Evolutionary conservation across 2,888 invertebrate genomes (phyloP), one percentile per base, ranked within the genome.

Genomic region (Latrodectus hesperus): DNA sequence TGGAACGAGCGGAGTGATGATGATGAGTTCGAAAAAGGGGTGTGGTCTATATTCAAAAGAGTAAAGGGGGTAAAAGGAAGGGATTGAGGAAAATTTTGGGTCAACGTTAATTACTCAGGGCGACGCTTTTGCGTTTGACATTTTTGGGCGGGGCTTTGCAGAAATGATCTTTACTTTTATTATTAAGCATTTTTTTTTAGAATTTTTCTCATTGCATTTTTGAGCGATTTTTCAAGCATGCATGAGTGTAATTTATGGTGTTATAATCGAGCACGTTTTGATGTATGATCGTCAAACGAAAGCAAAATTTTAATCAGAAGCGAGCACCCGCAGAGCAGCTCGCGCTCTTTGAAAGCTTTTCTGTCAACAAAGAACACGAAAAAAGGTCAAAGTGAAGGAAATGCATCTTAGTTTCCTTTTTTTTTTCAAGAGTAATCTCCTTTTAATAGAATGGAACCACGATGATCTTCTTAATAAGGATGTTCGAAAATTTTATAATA

Each of bases 21-120:
- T 87, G 86, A 79, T 87, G 76, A 72, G 81, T 77, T 87, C 81
- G 53, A 81, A 81, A 72, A 81, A 72, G 86, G 86, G 86, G 85
- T 87, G 86, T 87, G 86, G 81, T 82, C 77, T 77, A 77, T 87
- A 82, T 87, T 87, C 81, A 81, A 81, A 81, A 81, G 76, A 81
- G 72, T 53, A 22, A 72, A 60, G 72, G 71, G 73, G 60, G n/a
- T 12, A 60, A 60, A 60, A n/a, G 60, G 60, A 74, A 53, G 70
- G 76, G 71, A 72, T 71, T 70, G 72, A 51, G 67, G 17, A 77
- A 75, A 87, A 72, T 87, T 87, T 87, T 81, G 75, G 86, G 72
- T 87, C 75, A 76, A 64, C 86, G 81, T 82, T 87, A 87, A 87
- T 87, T 81, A 87, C 86, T 87, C 77, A 68, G 77, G 53, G 67